These are phyloP conservation scores for Adelognathus sp. DNA, from an alignment of 2,888 invertebrate genomes.

Conservation along the genomic window DNA sequence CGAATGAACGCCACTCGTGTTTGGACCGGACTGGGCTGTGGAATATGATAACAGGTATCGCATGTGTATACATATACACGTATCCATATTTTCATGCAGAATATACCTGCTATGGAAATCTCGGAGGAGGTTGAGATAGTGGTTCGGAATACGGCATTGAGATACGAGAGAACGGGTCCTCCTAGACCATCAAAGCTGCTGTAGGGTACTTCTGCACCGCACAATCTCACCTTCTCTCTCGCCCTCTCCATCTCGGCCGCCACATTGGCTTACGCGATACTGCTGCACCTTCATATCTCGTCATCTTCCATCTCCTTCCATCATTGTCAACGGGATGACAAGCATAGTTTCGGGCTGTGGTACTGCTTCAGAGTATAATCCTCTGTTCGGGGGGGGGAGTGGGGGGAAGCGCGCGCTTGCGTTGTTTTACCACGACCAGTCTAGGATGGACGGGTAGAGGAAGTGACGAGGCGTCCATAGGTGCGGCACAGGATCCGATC, in stretches of 20 bases:
- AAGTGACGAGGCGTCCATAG: slow-evolving; percentile 19
- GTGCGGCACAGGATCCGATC: slow-evolving; percentile 20
- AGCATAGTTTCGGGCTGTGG: slow-evolving; percentile 69
- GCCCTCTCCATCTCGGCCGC: background rate
- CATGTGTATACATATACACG: background rate
- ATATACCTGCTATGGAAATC: background rate
- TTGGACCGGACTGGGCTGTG: too few species aligned
- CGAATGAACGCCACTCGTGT: background rate
- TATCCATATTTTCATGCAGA: background rate
- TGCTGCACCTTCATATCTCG: slow-evolving; percentile 66
- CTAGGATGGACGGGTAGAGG: slow-evolving; percentile 18
- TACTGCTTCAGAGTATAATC: background rate
- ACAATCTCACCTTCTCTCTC: background rate
- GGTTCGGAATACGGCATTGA: background rate
- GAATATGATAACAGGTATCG: background rate
- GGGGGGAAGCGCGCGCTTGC: slow-evolving; percentile 5
- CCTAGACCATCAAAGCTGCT: slow-evolving; percentile 8
- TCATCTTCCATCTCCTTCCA: slow-evolving; percentile 48
- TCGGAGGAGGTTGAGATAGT: background rate
- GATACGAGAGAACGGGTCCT: slow-evolving; percentile 10
- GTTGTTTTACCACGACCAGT: slow-evolving; percentile 5
- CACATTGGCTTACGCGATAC: background rate
- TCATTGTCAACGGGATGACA: slow-evolving; percentile 63
- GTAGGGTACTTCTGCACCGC: background rate
- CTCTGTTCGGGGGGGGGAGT: background rate